Evolutionary conservation across 2,888 invertebrate genomes (phyloP).

Genomic region (Dione juno): DNA sequence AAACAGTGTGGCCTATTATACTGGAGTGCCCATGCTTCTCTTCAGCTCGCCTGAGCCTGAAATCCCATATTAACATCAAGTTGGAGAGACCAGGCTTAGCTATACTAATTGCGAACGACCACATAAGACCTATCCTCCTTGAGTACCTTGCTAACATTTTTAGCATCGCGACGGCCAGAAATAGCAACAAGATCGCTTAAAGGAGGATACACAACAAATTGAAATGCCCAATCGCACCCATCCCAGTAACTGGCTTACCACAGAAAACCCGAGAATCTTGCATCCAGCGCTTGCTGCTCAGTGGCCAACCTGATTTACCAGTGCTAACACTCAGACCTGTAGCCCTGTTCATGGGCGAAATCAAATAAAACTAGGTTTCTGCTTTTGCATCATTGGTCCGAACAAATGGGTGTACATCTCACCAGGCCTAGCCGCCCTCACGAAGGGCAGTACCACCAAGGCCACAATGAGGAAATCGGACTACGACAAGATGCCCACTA

Average conservation of each 20-base stretch:
- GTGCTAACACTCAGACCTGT: background rate
- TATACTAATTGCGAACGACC: background rate
- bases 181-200: background rate
- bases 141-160: background rate
- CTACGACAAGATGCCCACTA: background rate
- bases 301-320: background rate
- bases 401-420: background rate
- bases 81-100: background rate
- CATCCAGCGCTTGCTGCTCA: background rate
- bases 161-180: background rate
- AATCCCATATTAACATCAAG: background rate
- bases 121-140: background rate
- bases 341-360: slow-evolving; percentile 4
- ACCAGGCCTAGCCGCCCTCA: no score
- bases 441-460: no score
- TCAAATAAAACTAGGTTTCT: background rate
- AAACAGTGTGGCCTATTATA: no score
- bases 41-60: background rate
- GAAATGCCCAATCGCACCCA: background rate
- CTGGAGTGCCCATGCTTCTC: no score
- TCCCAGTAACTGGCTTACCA: background rate
- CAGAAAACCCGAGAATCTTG: background rate
- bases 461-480: no score
- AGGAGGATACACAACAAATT: no score
- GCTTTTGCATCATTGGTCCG: background rate